Conservation (phyloP, 1,140 invertebrate species). For the Muscidifurax raptorellus region DNA sequence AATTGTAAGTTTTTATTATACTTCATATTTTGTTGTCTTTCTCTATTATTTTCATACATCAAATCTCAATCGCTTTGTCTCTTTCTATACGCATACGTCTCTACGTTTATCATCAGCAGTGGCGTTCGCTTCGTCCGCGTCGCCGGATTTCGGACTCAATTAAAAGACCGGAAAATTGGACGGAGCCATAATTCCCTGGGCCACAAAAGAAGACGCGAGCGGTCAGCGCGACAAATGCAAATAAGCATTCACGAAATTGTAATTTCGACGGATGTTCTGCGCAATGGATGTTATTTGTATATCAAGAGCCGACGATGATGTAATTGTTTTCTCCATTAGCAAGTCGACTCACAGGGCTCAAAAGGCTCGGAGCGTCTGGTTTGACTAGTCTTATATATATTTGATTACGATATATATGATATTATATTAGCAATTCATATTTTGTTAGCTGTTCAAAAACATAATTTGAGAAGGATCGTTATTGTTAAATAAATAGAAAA, state of each 20-base stretch:
- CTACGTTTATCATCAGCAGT: too few relatives aligned
- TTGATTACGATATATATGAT: too few relatives aligned
- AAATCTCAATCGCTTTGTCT: background rate
- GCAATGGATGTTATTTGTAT: background rate
- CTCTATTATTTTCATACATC: background rate
- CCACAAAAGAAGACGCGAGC: constrained; percentile 12
- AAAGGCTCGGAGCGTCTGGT: background rate
- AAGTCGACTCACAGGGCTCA: background rate
- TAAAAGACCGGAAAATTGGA: constrained; percentile 29
- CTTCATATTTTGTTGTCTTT: too few relatives aligned
- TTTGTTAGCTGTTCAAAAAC: too few relatives aligned
- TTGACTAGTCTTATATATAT: too few relatives aligned
- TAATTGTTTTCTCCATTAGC: constrained; percentile 30
- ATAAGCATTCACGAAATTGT: constrained; percentile 2
- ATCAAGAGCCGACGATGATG: background rate
- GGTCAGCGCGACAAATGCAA: background rate
- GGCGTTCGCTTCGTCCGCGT: background rate
- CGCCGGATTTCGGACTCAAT: constrained; percentile 12
- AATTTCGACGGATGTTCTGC: background rate
- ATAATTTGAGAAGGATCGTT: too few relatives aligned
- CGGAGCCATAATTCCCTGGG: constrained; percentile 17
- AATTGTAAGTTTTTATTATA: too few relatives aligned
- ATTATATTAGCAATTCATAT: too few relatives aligned
- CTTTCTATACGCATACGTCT: background rate
- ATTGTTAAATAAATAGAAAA: too few relatives aligned